Base-by-base conservation (phyloP, 1,140 invertebrate genomes). In the Tigriopus japonicus region DNA sequence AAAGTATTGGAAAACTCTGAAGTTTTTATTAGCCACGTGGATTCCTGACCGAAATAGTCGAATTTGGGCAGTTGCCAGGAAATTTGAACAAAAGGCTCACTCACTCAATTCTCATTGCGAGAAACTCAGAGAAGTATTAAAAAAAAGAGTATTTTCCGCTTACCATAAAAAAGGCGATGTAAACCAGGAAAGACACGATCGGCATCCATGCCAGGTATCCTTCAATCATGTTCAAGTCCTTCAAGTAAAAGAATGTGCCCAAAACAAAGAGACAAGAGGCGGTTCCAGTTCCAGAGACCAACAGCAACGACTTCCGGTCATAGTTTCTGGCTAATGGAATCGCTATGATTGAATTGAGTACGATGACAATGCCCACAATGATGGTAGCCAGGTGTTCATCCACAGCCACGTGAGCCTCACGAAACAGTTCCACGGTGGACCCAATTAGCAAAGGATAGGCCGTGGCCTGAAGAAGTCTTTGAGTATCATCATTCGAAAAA, bases 91-190 rank as follows among this genome's bases (percentile, higher is more conserved):
- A 9, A 51, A 19, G n/a, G 45, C 15, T 19, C 9, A 19, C 2
- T 19, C 3, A 51, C 9, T 51, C 9, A 5, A 23, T 19, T 19
- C 15, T 55, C 2, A 43, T 15, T 2, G 28, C 21, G 6, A 55
- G 3, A 55, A 55, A 2, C n/a, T 3, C 15, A 19, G 14, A 24
- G n/a, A 55, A 55, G 21, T 15, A 55, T 55, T 19, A 5, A 7
- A 51, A 40, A 13, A 9, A 13, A 3, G 15, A 54, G 14, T 21
- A 24, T n/a, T 5, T 54, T 17, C 6, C 3, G 12, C 24, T 58
- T 58, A 58, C 55, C 55, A 58, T 58, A 23, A 58, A 58, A 23
- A 58, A 58, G 23, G 17, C n/a, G 15, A 58, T 23, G 28, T 58
- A 58, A n/a, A 58, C 42, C 1, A 58, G 5, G 21, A 58, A 58